Conservation (phyloP, 2,888 invertebrate genomes). For the Eilema sororculum region DNA sequence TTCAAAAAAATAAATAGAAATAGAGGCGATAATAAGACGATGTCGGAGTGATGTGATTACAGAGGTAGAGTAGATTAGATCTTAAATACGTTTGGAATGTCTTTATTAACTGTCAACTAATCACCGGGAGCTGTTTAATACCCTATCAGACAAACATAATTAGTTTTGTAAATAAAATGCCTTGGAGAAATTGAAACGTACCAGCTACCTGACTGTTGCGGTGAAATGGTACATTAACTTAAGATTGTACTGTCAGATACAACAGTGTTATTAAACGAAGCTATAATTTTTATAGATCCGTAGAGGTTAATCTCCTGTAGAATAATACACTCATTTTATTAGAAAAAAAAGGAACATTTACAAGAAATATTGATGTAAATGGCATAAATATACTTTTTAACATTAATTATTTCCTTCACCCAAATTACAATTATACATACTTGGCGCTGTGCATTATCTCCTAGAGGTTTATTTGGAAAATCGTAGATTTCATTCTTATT, state of each 20-base stretch:
- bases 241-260: conserved; percentile 65
- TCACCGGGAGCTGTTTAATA: conserved; percentile 82
- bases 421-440: not conserved
- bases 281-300: conserved; percentile 41
- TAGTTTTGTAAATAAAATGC: conserved; percentile 87
- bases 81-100: conserved; percentile 81
- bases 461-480: no score
- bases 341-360: not conserved
- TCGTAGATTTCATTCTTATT: not conserved
- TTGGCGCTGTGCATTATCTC: not conserved
- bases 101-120: conserved; percentile 86
- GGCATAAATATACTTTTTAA: no score
- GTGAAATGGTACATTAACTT: conserved; percentile 82
- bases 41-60: conserved; percentile 70
- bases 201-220: conserved; percentile 78
- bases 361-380: not conserved
- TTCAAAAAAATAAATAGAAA: conserved; percentile 53
- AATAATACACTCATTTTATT: not conserved
- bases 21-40: conserved; percentile 67
- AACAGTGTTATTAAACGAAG: conserved; percentile 54
- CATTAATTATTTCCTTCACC: no score
- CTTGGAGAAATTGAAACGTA: conserved; percentile 85
- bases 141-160: conserved; percentile 86
- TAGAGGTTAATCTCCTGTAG: conserved; percentile 46
- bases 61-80: conserved; percentile 72